phyloP scores from a whole-genome alignment of 1,140 invertebrate species.

The Pseudachorutes palmiensis region DNA sequence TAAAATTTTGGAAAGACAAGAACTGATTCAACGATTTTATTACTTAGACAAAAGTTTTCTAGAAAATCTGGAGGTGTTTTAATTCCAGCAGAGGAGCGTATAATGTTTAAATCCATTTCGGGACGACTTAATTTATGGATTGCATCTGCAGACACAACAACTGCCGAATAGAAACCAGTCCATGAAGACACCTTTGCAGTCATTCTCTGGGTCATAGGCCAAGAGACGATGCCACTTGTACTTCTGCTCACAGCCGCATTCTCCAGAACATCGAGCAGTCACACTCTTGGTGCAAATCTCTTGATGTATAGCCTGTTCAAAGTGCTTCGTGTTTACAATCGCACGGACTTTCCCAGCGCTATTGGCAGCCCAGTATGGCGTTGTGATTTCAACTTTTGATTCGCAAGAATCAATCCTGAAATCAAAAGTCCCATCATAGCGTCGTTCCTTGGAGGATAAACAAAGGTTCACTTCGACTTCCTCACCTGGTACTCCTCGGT shows the following conservation, averaged over 20 bases:
- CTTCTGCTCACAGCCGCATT: conserved; percentile 83
- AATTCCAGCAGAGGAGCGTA: too few species aligned
- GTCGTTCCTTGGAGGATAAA: too few species aligned
- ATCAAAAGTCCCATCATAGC: too few species aligned
- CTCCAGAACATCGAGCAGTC: conserved; percentile 66
- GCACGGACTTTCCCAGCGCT: conserved; percentile 80
- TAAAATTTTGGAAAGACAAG: too few species aligned
- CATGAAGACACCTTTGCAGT: conserved; percentile 89
- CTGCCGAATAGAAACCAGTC: conserved; percentile 93
- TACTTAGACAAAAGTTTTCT: too few species aligned
- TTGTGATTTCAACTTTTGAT: conserved; percentile 84
- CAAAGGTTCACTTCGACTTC: too few species aligned
- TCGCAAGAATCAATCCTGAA: conserved; percentile 76
- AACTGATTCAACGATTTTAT: too few species aligned
- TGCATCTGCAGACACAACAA: conserved; percentile 81
- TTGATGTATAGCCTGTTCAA: conserved; percentile 89
- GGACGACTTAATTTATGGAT: conserved; percentile 42
- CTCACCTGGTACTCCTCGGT: conserved; percentile 35
- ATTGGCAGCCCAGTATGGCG: conserved; percentile 87
- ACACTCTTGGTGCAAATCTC: conserved; percentile 81
- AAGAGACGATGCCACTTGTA: conserved; percentile 80
- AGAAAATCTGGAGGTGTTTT: too few species aligned
- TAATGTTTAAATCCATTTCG: neutral
- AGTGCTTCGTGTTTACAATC: conserved; percentile 87
- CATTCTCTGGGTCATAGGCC: conserved; percentile 84